Percentiles rank a stretch among this genome's conserved stretches.
These are phyloP conservation scores for Saxidomus purpurata DNA, from an alignment of 1,140 invertebrate species.

Conservation along the genomic window DNA sequence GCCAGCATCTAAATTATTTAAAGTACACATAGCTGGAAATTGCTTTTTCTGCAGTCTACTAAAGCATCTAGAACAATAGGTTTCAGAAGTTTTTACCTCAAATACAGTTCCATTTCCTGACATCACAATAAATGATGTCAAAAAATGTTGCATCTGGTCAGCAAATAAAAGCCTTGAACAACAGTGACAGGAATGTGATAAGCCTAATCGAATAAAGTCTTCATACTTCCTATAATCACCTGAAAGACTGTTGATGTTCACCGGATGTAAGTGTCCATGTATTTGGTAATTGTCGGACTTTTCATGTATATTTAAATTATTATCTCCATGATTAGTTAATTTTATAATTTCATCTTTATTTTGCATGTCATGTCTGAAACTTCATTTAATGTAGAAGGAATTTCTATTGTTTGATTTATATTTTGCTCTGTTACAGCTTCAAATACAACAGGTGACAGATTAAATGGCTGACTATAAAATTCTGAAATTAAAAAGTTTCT, in stretches of 20 bases:
- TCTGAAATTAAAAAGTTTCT: neutral
- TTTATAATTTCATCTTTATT: too few species aligned
- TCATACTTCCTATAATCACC: neutral
- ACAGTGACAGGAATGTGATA: neutral
- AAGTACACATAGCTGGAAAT: neutral
- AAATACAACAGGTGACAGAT: slow-evolving; percentile 11
- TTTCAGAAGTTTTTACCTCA: neutral
- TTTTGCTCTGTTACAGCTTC: neutral
- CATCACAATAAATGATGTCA: neutral
- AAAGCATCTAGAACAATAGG: neutral
- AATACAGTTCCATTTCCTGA: neutral
- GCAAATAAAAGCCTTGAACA: neutral
- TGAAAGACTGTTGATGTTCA: neutral
- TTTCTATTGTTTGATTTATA: neutral
- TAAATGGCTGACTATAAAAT: neutral
- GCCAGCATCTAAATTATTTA: slow-evolving; percentile 41
- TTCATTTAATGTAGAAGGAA: neutral
- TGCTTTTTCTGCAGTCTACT: neutral
- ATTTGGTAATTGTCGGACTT: neutral
- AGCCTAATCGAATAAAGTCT: neutral
- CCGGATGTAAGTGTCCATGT: too few species aligned
- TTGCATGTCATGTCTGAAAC: too few species aligned
- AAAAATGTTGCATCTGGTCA: neutral
- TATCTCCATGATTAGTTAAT: neutral
- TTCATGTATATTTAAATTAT: neutral